Conservation (phyloP, 2,797 vertebrate genomes). For the Margarornis squamiger region DNA sequence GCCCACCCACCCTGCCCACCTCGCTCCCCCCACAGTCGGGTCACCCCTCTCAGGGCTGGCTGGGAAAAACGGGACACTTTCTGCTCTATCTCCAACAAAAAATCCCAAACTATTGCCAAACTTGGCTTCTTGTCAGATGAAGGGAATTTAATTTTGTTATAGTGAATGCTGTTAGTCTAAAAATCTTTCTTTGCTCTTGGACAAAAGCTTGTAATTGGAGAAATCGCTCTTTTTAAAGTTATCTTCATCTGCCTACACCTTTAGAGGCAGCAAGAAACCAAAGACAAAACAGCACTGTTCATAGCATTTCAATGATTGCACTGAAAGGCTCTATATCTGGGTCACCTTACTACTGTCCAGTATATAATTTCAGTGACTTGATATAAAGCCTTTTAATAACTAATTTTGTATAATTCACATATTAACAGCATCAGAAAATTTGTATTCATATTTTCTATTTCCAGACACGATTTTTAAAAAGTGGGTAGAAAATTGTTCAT, state of each 20-base stretch:
- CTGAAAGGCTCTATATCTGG: constrained; percentile 70
- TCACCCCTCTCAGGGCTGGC: background rate
- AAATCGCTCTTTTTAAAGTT: constrained; percentile 71
- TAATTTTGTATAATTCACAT: constrained; percentile 42
- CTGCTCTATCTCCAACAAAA: background rate
- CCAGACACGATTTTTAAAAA: background rate
- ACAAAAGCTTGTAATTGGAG: constrained; percentile 80
- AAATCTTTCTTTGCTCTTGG: constrained; percentile 70
- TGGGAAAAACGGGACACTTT: background rate
- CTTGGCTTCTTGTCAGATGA: constrained; percentile 61
- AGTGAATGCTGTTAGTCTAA: constrained; percentile 69
- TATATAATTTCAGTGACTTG: constrained; percentile 62
- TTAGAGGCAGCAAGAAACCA: constrained; percentile 66
- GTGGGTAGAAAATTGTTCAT: background rate
- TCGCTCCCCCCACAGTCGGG: accelerated
- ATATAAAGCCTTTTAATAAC: constrained; percentile 60
- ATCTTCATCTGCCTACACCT: constrained; percentile 77
- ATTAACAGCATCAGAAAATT: constrained; percentile 41
- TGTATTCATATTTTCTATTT: background rate
- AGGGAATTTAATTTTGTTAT: constrained; percentile 76
- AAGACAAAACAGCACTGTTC: constrained; percentile 78
- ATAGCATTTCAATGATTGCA: constrained; percentile 67
- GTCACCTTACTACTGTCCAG: constrained; percentile 69
- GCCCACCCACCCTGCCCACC: background rate
- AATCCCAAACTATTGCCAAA: constrained; percentile 11